Conservation (phyloP, 1,140 invertebrate species). For the Lethrus apterus region DNA sequence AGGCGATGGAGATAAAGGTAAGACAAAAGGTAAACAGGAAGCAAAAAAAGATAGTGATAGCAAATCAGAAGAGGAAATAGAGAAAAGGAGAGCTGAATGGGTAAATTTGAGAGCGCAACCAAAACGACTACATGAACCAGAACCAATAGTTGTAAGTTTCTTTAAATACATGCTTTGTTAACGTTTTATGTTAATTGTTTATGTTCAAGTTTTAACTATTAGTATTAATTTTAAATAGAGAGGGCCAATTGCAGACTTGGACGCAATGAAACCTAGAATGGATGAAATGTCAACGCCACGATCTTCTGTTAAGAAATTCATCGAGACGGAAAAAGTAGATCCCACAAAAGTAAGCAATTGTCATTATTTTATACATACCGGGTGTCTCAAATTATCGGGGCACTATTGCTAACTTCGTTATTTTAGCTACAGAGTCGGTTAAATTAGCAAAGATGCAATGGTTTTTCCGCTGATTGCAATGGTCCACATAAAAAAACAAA, state of each 20-base stretch:
- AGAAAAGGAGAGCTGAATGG: slow-evolving; percentile 2
- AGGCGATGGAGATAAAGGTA: neutral
- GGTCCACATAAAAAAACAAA: no score
- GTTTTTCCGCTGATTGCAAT: no score
- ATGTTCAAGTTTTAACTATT: neutral
- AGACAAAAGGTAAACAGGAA: neutral
- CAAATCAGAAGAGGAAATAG: slow-evolving; percentile 2
- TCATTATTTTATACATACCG: neutral
- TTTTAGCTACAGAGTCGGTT: neutral
- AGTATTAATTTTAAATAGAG: slow-evolving; percentile 1
- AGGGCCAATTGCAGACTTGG: slow-evolving; percentile 1
- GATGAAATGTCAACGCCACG: slow-evolving; percentile 1
- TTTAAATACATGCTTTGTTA: slow-evolving; percentile 5
- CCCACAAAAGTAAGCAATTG: slow-evolving; percentile 3
- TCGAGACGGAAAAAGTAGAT: neutral
- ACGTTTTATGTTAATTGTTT: neutral
- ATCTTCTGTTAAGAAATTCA: slow-evolving; percentile 2
- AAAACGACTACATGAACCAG: slow-evolving; percentile 7
- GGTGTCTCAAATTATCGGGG: neutral
- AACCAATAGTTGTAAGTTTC: slow-evolving; percentile 10
- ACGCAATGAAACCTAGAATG: neutral
- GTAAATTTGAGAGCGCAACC: slow-evolving; percentile 1
- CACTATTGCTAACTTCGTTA: no score
- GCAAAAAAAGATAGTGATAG: neutral
- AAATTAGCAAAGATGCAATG: no score